Evolutionary conservation across 2,888 invertebrate genomes (phyloP).

Genomic region (Dasysyrphus albostriatus): DNA sequence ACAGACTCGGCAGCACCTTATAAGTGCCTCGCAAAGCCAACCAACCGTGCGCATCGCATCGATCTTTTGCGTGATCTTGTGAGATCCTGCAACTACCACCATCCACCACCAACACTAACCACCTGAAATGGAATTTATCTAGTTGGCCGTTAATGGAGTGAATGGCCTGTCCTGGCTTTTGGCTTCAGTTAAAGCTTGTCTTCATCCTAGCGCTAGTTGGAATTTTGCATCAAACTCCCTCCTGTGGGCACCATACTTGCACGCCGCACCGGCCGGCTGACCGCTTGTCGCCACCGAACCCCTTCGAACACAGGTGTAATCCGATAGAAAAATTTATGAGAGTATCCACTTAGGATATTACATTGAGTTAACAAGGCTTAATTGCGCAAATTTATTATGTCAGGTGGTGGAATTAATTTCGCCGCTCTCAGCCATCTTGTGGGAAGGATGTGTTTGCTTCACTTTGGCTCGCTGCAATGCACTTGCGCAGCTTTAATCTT

Average conservation of each 20-base stretch:
- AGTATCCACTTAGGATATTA: conserved; percentile 75
- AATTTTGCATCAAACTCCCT: conserved; percentile 46
- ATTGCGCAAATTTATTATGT: conserved; percentile 78
- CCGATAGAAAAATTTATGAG: conserved; percentile 75
- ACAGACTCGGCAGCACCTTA: conserved; percentile 13
- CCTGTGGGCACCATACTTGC: conserved; percentile 32
- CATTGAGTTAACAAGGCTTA: conserved; percentile 77
- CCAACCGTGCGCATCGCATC: conserved; percentile 70
- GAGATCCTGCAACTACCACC: conserved; percentile 67
- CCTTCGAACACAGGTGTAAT: conserved; percentile 70
- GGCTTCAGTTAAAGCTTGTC: conserved; percentile 37
- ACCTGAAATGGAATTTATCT: conserved; percentile 74
- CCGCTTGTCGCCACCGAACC: conserved; percentile 1
- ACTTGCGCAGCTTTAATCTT: conserved; percentile 42
- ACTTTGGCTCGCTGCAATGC: conserved; percentile 36
- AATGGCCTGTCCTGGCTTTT: conserved; percentile 57
- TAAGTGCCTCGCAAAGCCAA: conserved; percentile 37
- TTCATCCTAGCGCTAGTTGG: conserved; percentile 56
- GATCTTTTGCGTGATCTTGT: conserved; percentile 75
- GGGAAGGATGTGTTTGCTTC: conserved; percentile 50
- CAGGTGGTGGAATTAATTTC: conserved; percentile 77
- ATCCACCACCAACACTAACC: conserved; percentile 20
- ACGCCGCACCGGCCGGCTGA: too few relatives aligned
- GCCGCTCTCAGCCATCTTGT: conserved; percentile 47
- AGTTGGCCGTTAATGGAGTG: conserved; percentile 72